These are phyloP conservation scores for Venustoraphidia nigricollis DNA, from an alignment of 2,888 invertebrate species.

Conservation along the genomic window DNA sequence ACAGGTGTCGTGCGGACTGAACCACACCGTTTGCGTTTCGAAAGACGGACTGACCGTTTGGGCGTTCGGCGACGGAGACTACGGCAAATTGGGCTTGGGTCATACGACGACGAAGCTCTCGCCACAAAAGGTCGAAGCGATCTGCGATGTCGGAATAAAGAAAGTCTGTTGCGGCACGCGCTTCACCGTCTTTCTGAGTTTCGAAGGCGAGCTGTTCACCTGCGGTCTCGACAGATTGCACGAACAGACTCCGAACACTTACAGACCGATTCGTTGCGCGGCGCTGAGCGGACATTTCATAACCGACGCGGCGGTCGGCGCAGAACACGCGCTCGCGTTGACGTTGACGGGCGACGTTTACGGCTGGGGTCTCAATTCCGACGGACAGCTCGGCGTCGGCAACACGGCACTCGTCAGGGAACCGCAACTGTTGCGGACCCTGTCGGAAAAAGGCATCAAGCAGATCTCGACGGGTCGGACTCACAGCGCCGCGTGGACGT, in stretches of 20 bases:
- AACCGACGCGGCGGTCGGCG: conserved; percentile 41
- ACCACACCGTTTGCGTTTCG: conserved; percentile 44
- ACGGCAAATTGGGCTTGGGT: conserved; percentile 40
- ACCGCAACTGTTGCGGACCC: conserved; percentile 34
- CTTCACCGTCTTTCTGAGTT: conserved; percentile 43
- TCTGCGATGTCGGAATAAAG: conserved; percentile 36
- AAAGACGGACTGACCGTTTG: conserved; percentile 39
- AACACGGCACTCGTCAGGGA: conserved; percentile 37
- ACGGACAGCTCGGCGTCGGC: conserved; percentile 43
- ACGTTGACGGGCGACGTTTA: conserved; percentile 38
- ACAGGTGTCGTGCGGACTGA: conserved; percentile 41
- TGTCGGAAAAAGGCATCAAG: conserved; percentile 35
- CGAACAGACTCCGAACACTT: conserved; percentile 37
- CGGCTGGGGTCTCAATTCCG: conserved; percentile 47
- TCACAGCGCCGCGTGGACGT: conserved; percentile 47
- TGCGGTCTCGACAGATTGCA: conserved; percentile 40
- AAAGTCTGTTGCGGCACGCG: conserved; percentile 48
- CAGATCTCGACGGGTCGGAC: conserved; percentile 47
- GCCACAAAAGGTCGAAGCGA: conserved; percentile 35
- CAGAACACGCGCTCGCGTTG: conserved; percentile 42
- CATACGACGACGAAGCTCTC: conserved; percentile 28
- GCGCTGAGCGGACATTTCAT: conserved; percentile 32
- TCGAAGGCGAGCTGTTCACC: conserved; percentile 38
- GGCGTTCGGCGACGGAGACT: conserved; percentile 50
- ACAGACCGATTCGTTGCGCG: conserved; percentile 34